phyloP scores from a whole-genome alignment of 2,797 vertebrate genomes.

The Sandelia bainsii region DNA sequence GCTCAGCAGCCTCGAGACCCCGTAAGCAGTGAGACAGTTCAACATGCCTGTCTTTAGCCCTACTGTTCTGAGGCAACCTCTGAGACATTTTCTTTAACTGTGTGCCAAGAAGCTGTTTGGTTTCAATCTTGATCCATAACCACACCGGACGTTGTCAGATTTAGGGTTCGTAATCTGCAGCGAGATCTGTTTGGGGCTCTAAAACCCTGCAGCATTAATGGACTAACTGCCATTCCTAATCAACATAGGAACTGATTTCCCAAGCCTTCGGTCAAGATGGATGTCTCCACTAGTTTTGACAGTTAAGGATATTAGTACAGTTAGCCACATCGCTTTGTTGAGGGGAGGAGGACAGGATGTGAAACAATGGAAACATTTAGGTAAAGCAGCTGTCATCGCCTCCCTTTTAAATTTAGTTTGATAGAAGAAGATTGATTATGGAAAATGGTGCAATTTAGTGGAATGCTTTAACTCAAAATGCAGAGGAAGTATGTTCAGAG shows the following conservation, averaged over 20 bases:
- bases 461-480: constrained; percentile 4
- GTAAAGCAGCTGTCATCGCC: constrained; percentile 3
- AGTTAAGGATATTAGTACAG: constrained; percentile 38
- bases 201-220: constrained; percentile 77
- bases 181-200: constrained; percentile 71
- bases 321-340: constrained; percentile 25
- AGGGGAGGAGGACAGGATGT: constrained; percentile 22
- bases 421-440: constrained; percentile 23
- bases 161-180: constrained; percentile 71
- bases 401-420: constrained; percentile 3
- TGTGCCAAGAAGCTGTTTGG: constrained; percentile 80
- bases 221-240: constrained; percentile 81
- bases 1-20: constrained; percentile 61
- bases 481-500: background rate
- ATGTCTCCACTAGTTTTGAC: constrained; percentile 45
- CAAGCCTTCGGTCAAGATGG: constrained; percentile 54
- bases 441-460: constrained; percentile 26
- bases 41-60: constrained; percentile 63
- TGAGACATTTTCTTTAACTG: constrained; percentile 70
- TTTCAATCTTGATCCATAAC: constrained; percentile 78
- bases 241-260: constrained; percentile 64
- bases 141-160: constrained; percentile 74
- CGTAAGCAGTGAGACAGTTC: constrained; percentile 55
- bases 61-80: constrained; percentile 68
- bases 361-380: constrained; percentile 36